Conservation (phyloP, 2,113 vertebrate genomes). For the Platysternon megacephalum region DNA sequence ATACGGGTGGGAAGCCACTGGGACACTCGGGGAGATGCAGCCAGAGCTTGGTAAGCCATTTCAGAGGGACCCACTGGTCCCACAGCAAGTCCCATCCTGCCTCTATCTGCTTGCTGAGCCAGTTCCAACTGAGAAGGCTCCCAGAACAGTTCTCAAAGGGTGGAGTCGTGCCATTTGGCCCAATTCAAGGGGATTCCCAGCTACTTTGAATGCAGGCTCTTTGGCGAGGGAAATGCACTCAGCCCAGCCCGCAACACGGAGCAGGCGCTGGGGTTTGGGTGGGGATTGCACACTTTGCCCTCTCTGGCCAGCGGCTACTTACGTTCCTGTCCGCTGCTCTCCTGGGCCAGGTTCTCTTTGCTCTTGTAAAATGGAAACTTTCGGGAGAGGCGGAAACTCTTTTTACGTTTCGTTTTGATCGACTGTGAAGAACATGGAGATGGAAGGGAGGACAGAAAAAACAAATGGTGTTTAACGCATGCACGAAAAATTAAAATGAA, state of each 20-base stretch:
- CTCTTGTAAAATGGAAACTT: slow-evolving; percentile 99
- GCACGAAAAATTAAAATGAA: slow-evolving; percentile 81
- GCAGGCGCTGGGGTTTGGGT: not conserved
- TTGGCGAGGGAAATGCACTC: accelerated
- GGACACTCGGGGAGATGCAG: not conserved
- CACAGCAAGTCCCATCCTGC: not conserved
- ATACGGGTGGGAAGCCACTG: not conserved
- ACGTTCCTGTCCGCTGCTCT: slow-evolving; percentile 96
- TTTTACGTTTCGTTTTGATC: slow-evolving; percentile 99
- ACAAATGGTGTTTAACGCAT: slow-evolving; percentile 81
- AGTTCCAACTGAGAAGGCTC: not conserved
- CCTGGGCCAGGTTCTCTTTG: slow-evolving; percentile 99
- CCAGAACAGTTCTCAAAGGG: not conserved
- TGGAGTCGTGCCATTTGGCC: not conserved
- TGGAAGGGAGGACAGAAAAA: slow-evolving; percentile 82
- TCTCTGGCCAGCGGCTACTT: slow-evolving; percentile 89
- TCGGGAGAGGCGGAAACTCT: slow-evolving; percentile 99
- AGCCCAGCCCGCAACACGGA: not conserved
- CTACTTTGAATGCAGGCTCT: not conserved
- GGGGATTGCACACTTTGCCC: not conserved
- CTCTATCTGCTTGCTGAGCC: not conserved
- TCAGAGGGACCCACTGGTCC: too few species aligned
- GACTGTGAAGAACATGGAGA: slow-evolving; percentile 89
- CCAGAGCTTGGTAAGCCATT: not conserved
- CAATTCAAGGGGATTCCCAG: not conserved